Base-by-base conservation (phyloP, 2,888 invertebrate genomes). In the Epirrita christyi region DNA sequence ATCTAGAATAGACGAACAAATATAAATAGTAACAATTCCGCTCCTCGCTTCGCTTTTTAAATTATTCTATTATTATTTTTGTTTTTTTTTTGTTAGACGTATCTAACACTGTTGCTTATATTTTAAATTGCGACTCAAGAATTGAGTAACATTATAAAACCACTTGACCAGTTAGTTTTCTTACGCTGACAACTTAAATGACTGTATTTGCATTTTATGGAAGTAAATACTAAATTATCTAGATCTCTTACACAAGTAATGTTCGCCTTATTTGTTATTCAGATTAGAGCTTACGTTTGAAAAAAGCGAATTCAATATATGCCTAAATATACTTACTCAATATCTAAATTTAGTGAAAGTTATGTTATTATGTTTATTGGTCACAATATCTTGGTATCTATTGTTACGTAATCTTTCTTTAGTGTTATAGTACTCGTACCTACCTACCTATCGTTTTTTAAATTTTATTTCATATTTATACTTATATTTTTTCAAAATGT, bases 121-220 rank as follows among this genome's bases (percentile, higher is more conserved):
- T 27, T 34, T 32, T 44, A 32, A 13, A 44, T 49, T 49, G 32
- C 15, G 45, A 55, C 44, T 55, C 36, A 41, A 7, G 10, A 38
- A 52, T 55, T 40, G 42, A 43, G 40, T 44, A 59, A 55, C 11
- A 40, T 11, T 14, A 13, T 46, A 41, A 37, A 45, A 54, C n/a
- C 29, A 37, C n/a, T n/a, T n/a, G 27, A 14, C 45, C 38, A 38
- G 42, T 56, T 55, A 47, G 40, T 60, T 64, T 50, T 52, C 21
- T 45, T 50, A 55, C 45, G 29, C 43, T 49, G 61, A 61, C 59
- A 62, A 53, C 52, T 53, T 61, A 55, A 66, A 58, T 15, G 59
- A 46, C 46, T 37, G 9, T 29, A 61, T 59, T 59, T 55, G 51
- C 55, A 59, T 59, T 52, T 59, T 29, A 32, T 59, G 40, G 54